Conservation (phyloP, 1,140 invertebrate genomes). For the Sycobia sp. region DNA sequence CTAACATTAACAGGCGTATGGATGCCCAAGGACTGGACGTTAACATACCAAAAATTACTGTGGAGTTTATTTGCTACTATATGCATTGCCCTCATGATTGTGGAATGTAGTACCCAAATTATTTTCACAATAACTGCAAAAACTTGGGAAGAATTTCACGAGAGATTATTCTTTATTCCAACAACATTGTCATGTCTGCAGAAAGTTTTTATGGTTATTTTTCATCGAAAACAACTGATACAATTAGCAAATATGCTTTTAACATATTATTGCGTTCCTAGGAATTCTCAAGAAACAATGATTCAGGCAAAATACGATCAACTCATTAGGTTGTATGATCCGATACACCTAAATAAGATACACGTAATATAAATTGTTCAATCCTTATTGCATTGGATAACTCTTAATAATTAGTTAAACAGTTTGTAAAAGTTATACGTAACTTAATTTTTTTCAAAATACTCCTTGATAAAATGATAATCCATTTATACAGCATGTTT, state of each 20-base stretch:
- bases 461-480: too few species aligned
- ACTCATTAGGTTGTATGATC: slow-evolving; percentile 7
- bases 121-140: neutral
- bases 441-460: too few species aligned
- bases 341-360: neutral
- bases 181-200: neutral
- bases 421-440: too few species aligned
- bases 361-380: neutral
- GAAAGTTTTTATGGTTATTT: slow-evolving; percentile 5
- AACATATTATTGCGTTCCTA: slow-evolving; percentile 1
- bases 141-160: slow-evolving; percentile 1
- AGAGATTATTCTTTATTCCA: slow-evolving; percentile 17
- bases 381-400: too few species aligned
- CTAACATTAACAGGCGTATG: slow-evolving; percentile 7
- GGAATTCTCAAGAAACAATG: neutral
- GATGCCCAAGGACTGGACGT: neutral
- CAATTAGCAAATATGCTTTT: neutral
- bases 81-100: neutral
- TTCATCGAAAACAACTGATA: neutral
- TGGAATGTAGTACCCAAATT: neutral
- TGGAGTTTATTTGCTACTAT: neutral
- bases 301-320: slow-evolving; percentile 11
- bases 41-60: neutral
- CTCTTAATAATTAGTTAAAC: too few species aligned
- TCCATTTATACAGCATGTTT: too few species aligned